Evolutionary conservation across 2,888 invertebrate species (phyloP), one percentile per base, ranked within the genome.

Genomic region (Ceraclea dissimilis): DNA sequence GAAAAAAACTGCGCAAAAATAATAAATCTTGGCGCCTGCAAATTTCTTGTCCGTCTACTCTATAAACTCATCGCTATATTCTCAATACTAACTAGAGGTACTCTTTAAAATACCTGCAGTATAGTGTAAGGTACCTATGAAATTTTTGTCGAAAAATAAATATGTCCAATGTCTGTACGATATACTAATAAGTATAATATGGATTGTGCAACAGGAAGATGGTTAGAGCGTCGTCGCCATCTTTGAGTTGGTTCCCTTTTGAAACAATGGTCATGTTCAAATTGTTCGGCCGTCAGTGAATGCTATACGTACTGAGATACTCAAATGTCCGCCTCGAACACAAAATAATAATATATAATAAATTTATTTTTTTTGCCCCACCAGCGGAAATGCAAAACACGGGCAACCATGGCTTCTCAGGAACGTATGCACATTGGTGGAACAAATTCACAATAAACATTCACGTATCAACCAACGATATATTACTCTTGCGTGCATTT

Each of bases 11-110:
- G 20, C 18, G 19, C 44, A 18, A 47, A 55, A 58, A 58, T 58
- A 56, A 60, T 60, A 60, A 60, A 60, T 60, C 58, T 51, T 47
- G 56, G 58, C 58, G 58, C 56, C 53, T 56, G 58, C 58, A 58
- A 60, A 58, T 60, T 60, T 58, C 57, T 50, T 57, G 60, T 60
- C 59, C 54, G 43, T 51, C 56, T 51, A 16, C 49, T 50, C 49
- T 53, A 57, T 52, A 21, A 44, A 34, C 16, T 51, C 48, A 21
- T 50, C 33, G 57, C 53, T 49, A 48, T 54, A 54, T 54, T 31
- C 20, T 31, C 33, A 18, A 48, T 49, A 17, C 46, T 53, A 16
- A 52, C 22, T 51, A 48, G 5, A 39, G 39, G 39, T 39, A 39
- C 39, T 16, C 2, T 13, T 2, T 39, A 4, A 39, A 4, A 39